Percentiles rank a stretch among this genome's conserved stretches.
phyloP scores from a whole-genome alignment of 2,888 invertebrate genomes.

The Matsumyia berberina region DNA sequence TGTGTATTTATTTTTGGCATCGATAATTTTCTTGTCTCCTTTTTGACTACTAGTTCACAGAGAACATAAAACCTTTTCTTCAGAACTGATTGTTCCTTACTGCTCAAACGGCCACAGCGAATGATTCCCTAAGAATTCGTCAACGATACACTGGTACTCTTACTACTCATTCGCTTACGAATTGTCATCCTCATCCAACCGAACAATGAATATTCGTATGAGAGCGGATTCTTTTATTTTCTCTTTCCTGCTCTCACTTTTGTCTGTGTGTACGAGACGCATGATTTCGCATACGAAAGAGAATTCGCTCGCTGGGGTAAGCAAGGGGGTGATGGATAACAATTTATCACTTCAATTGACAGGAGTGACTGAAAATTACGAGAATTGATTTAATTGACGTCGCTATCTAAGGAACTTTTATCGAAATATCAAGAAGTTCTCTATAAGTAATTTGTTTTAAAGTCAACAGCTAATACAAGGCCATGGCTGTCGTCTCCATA shows the following conservation, averaged over 20 bases:
- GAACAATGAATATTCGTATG: neutral
- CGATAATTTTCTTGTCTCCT: neutral
- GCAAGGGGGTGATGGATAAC: neutral
- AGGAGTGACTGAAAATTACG: no score
- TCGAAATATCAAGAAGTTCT: no score
- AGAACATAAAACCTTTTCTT: neutral
- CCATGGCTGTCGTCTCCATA: no score
- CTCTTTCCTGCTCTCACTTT: neutral
- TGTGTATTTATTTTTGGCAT: slow-evolving; percentile 14
- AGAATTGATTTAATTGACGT: no score
- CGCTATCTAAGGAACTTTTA: no score
- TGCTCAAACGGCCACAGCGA: neutral
- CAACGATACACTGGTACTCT: neutral
- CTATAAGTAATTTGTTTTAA: no score
- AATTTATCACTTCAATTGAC: neutral
- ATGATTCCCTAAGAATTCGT: neutral
- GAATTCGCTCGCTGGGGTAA: slow-evolving; percentile 12
- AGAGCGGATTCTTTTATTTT: slow-evolving; percentile 9
- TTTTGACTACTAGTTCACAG: neutral
- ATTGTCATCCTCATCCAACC: neutral
- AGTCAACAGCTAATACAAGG: no score
- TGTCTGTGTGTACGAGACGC: neutral
- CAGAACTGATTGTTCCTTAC: neutral
- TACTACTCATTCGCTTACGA: slow-evolving; percentile 27
- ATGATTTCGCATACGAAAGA: neutral